Base-by-base conservation (phyloP, 2,888 invertebrate genomes). In the Hirudinaria manillensis region DNA sequence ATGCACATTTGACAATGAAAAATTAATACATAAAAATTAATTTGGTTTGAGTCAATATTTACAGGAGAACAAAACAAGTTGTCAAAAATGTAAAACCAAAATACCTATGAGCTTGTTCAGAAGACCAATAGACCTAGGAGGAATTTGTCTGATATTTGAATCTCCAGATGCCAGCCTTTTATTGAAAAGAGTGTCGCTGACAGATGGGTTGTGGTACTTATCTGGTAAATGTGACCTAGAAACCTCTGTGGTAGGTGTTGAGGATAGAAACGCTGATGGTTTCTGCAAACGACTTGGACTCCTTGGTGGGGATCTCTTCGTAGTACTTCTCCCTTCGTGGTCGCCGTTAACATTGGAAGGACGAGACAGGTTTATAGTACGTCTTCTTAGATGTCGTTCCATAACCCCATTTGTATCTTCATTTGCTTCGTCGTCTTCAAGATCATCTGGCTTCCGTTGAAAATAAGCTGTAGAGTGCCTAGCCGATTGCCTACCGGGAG, bases 281-380 rank as follows among this genome's bases (percentile, higher is more conserved):
- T 34, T 36, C 36, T 68, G 2, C n/a, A 45, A 45, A 45, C 68
- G 68, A 68, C 68, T 32, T 10, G 68, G 68, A 29, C 68, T 68
- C 13, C 36, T 68, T 7, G 32, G n/a, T 6, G 29, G 68, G n/a
- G 68, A 29, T n/a, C 32, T 68, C 1, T 45, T 45, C 13, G 61
- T 16, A 61, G 21, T 7, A 61, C 1, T 29, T 27, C 13, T 24
- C 24, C 61, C 61, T n/a, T 68, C 68, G n/a, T 68, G 32, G 68
- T 68, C n/a, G 36, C 68, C 36, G 34, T 68, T 68, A 68, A 68
- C 68, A 6, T 45, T 45, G 45, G 68, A 29, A 68, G 68, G 32
- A 34, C 34, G 68, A 7, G 32, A 36, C 32, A 73, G 6, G 32
- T 61, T 65, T 19, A 29, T 36, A 16, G 55, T 56, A 7, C 73